These are phyloP conservation scores for Hydrotaea diabolus DNA, from an alignment of 2,888 invertebrate species.

Conservation along the genomic window DNA sequence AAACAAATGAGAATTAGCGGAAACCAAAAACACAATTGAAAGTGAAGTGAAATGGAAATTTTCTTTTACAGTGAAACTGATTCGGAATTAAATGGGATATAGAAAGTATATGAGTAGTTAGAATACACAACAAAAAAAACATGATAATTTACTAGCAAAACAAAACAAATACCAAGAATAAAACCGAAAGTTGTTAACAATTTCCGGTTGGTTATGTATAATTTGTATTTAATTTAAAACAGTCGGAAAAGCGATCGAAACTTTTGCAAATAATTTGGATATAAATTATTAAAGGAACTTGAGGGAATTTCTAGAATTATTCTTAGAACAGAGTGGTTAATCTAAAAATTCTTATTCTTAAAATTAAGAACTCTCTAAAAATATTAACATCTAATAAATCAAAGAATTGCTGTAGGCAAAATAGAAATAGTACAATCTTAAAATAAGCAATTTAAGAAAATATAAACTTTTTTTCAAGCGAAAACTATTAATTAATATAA, in stretches of 20 bases:
- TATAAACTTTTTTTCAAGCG: no score
- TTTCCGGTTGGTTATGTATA: neutral
- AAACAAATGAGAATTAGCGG: conserved; percentile 31
- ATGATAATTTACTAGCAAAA: neutral
- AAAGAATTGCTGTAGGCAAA: no score
- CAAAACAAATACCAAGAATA: neutral
- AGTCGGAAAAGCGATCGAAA: conserved; percentile 12
- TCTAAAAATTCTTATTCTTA: no score
- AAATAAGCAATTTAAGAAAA: no score
- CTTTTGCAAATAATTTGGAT: neutral
- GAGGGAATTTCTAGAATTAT: no score
- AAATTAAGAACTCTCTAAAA: no score
- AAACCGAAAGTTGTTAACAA: neutral
- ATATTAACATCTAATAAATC: no score
- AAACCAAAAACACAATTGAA: conserved; percentile 9
- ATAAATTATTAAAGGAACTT: no score
- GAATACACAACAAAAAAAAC: conserved; percentile 17
- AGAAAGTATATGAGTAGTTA: conserved; percentile 44
- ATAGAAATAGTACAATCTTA: no score
- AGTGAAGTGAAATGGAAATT: conserved; percentile 3
- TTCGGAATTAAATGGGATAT: conserved; percentile 1
- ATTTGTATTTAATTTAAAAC: neutral
- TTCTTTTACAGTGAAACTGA: neutral
- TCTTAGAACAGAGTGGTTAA: no score
- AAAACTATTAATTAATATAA: no score